A percentile compares a stretch with the other conserved stretches of the same genome.
These are phyloP conservation scores for Lithodes maja DNA, from an alignment of 2,888 invertebrate genomes.

Conservation along the genomic window DNA sequence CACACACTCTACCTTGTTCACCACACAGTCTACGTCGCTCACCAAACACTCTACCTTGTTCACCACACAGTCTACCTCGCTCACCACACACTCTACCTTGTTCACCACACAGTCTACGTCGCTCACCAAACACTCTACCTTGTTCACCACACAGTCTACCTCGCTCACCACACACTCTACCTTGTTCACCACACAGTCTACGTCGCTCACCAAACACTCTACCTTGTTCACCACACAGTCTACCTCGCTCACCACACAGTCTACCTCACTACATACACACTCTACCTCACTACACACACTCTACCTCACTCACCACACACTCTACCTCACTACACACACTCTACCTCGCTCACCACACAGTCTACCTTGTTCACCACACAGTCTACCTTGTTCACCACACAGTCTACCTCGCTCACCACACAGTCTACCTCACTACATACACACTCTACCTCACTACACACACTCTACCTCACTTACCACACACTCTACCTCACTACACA, in stretches of 20 bases:
- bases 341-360: background rate
- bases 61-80: background rate
- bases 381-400: background rate
- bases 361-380: background rate
- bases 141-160: background rate
- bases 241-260: background rate
- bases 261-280: background rate
- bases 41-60: background rate
- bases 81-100: background rate
- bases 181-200: background rate
- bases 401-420: background rate
- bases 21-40: background rate
- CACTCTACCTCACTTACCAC: background rate
- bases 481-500: background rate
- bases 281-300: background rate
- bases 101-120: background rate
- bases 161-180: background rate
- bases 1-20: background rate
- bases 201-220: background rate
- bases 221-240: slow-evolving; percentile 4
- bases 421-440: background rate
- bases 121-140: background rate
- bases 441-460: slow-evolving; percentile 9
- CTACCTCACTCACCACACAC: background rate
- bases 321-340: background rate